Conservation (phyloP, 2,797 vertebrate species). For the Gallirallus australis region DNA sequence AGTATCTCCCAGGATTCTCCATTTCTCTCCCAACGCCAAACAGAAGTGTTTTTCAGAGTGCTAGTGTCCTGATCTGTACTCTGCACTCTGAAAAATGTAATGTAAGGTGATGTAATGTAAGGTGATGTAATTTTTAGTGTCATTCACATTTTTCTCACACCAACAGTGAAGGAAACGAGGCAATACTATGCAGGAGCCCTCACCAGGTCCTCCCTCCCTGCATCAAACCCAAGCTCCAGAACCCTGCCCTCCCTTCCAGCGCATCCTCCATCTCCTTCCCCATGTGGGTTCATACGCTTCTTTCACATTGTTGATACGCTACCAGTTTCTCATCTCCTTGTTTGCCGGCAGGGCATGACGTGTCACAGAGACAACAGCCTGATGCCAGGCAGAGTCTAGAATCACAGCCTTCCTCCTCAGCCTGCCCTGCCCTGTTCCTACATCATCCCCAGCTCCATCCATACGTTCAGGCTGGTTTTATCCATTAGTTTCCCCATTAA, state of each 20-base stretch:
- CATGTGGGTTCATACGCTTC: not conserved
- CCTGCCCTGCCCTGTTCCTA: not conserved
- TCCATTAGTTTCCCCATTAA: not conserved
- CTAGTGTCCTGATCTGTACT: too few species aligned
- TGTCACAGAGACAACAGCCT: not conserved
- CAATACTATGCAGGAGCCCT: not conserved
- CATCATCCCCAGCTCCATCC: not conserved
- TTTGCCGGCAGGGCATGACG: not conserved
- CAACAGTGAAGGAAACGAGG: not conserved
- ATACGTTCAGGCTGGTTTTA: not conserved
- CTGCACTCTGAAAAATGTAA: too few species aligned
- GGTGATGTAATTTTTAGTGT: not conserved
- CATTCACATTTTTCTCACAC: not conserved
- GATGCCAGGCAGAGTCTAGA: not conserved
- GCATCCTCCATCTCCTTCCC: not conserved
- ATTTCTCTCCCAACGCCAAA: not conserved
- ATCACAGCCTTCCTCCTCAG: not conserved
- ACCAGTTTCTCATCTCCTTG: accelerated
- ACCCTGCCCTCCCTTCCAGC: not conserved
- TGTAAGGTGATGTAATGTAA: too few species aligned
- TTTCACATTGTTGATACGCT: not conserved
- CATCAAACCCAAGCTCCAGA: not conserved
- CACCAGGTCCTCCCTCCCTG: not conserved
- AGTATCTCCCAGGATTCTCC: not conserved
- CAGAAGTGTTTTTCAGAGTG: not conserved